Conservation (phyloP, 2,888 invertebrate genomes). For the Corythucha ciliata region DNA sequence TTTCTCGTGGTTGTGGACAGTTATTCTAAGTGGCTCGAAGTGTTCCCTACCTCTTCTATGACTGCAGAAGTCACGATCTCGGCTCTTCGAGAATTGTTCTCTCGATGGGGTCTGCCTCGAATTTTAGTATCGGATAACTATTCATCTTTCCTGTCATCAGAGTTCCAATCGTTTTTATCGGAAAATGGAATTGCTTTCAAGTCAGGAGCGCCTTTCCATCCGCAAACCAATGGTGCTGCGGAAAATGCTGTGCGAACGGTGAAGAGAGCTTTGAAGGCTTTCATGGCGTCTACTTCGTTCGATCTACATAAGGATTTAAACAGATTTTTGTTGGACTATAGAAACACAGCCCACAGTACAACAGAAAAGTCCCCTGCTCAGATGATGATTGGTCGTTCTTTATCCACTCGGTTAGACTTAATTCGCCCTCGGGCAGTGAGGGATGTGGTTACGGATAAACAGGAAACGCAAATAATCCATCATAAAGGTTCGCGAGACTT, state of each 20-base stretch:
- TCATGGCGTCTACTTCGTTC: not conserved
- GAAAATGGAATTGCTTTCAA: slow-evolving; percentile 10
- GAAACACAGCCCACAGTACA: slow-evolving; percentile 8
- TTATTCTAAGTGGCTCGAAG: slow-evolving; percentile 33
- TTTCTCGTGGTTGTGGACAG: slow-evolving; percentile 30
- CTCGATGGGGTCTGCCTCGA: slow-evolving; percentile 21
- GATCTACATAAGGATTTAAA: not conserved
- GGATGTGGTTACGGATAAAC: no score
- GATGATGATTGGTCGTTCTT: not conserved
- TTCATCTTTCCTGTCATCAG: slow-evolving; percentile 16
- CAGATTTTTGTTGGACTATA: slow-evolving; percentile 7
- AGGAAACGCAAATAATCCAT: no score
- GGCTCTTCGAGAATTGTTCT: slow-evolving; percentile 14
- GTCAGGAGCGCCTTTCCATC: slow-evolving; percentile 12
- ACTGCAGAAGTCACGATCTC: slow-evolving; percentile 14
- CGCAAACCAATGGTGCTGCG: slow-evolving; percentile 18
- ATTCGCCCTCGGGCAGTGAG: not conserved
- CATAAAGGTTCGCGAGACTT: no score
- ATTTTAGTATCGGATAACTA: slow-evolving; percentile 16
- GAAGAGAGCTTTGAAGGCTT: not conserved
- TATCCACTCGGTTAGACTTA: not conserved
- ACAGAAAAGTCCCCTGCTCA: not conserved
- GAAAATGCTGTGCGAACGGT: slow-evolving; percentile 22
- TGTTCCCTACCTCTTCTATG: slow-evolving; percentile 17
- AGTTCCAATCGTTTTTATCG: slow-evolving; percentile 19